Base-by-base conservation (phyloP, 2,797 vertebrate species). In the Calcarius lapponicus region DNA sequence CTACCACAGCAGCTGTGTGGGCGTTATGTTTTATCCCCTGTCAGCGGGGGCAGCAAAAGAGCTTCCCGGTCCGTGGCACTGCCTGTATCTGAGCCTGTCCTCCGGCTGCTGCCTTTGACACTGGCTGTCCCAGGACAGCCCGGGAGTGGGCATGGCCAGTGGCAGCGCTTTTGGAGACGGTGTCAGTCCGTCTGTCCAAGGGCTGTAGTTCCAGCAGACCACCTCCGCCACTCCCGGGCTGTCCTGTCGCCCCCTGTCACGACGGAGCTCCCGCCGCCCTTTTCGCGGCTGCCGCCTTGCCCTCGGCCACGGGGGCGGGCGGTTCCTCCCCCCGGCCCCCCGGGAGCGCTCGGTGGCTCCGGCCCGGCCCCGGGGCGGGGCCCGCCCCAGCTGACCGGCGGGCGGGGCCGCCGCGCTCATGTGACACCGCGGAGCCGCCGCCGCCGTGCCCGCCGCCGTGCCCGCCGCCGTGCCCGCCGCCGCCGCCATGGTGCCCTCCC, bases 241-340 rank as follows among this genome's bases (percentile, higher is more conserved):
- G 17, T 58, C 24, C n/a, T 1, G 11, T 10, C 3, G 2, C 1
- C 5, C 17, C 19, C 17, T 10, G 24, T 38, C 50, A 13, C 16
- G 3, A 25, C 15, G 2, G 1, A 0, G 5, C 3, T 28, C 58
- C 58, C 28, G 2, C 31, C 2, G 7, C 11, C 36, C 26, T 6
- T 8, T 6, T 26, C 5, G 17, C 29, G 7, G 5, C 24, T 1
- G 53, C 73, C 14, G 36, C 65, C 40, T 8, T 2, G 14, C 10
- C 34, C 11, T 11, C 6, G 32, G 26, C 9, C 40, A 2, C 11
- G 5, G 54, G 4, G 26, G 21, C 11, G 53, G 17, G 15, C 54
- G 19, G 22, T 18, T 4, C 6, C 6, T 32, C 3, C 28, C 13
- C 2, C 11, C n/a, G 15, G 20, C 57, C 48, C 7, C 32, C 26